Conservation (phyloP, 2,888 invertebrate genomes). For the Agonopterix subpropinquella region DNA sequence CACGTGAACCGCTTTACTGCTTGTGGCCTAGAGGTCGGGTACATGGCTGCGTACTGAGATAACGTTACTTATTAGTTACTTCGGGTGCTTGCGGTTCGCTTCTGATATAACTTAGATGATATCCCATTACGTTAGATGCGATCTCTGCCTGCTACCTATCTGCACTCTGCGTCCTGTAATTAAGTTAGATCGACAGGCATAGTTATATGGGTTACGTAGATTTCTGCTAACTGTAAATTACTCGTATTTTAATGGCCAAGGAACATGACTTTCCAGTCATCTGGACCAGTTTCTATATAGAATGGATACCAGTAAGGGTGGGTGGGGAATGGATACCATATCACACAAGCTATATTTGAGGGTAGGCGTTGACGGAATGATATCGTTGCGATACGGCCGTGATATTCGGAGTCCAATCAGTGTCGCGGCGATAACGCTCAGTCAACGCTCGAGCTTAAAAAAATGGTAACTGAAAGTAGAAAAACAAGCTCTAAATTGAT, state of each 20-base stretch:
- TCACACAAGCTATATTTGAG: too few species aligned
- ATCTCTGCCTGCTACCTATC: constrained; percentile 10
- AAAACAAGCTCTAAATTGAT: too few species aligned
- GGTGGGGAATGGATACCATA: too few species aligned
- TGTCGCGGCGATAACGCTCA: too few species aligned
- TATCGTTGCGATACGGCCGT: too few species aligned
- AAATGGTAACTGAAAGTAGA: too few species aligned
- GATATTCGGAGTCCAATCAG: too few species aligned
- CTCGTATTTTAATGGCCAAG: constrained; percentile 1
- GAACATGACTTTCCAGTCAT: too few species aligned
- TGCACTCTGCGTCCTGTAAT: constrained; percentile 16
- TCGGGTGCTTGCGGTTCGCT: not conserved
- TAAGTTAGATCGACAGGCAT: constrained; percentile 12
- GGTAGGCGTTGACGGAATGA: too few species aligned
- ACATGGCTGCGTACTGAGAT: not conserved
- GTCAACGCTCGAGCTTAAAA: too few species aligned
- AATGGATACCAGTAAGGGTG: too few species aligned
- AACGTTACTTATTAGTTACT: constrained; percentile 3
- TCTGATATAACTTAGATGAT: not conserved
- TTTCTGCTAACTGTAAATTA: constrained; percentile 30
- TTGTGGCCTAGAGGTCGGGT: not conserved
- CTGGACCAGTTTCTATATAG: too few species aligned
- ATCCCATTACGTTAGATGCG: constrained; percentile 13
- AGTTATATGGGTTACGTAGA: constrained; percentile 17
- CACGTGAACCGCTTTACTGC: not conserved